Conservation (phyloP, 2,888 invertebrate species). For the Drosophila nr. fundita region DNA sequence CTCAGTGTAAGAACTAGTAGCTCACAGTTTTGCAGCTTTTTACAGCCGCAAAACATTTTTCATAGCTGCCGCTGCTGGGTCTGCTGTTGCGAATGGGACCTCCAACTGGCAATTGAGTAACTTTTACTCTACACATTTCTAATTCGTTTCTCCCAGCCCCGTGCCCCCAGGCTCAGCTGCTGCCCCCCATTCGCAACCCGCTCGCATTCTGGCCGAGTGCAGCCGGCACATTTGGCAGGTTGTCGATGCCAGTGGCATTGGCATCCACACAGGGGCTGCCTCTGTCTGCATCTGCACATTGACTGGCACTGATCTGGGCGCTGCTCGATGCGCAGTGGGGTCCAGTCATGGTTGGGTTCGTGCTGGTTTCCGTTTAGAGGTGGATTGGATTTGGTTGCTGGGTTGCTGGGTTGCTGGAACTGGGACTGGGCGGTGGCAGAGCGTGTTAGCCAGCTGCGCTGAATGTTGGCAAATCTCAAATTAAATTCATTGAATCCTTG, state of each 20-base stretch:
- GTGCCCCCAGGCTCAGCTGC: neutral
- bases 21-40: slow-evolving; percentile 39
- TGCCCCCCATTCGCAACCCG: neutral
- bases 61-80: slow-evolving; percentile 37
- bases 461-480: slow-evolving; percentile 70
- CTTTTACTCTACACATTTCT: slow-evolving; percentile 80
- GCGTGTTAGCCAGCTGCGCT: slow-evolving; percentile 39
- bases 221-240: slow-evolving; percentile 38
- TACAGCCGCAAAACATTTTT: slow-evolving; percentile 65
- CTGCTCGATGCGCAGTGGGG: neutral
- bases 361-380: slow-evolving; percentile 1
- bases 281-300: slow-evolving; percentile 44
- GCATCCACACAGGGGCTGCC: slow-evolving; percentile 38
- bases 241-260: slow-evolving; percentile 37
- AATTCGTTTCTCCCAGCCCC: slow-evolving; percentile 63
- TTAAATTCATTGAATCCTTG: slow-evolving; percentile 80
- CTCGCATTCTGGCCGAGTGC: slow-evolving; percentile 17
- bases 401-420: neutral
- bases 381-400: slow-evolving; percentile 2
- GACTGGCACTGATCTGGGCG: slow-evolving; percentile 30
- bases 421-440: neutral
- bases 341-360: slow-evolving; percentile 21
- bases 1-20: slow-evolving; percentile 18
- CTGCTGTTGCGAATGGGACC: slow-evolving; percentile 37
- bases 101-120: slow-evolving; percentile 71